Evolutionary conservation across 2,113 vertebrate species (phyloP).

Genomic region (Eclectus roratus): DNA sequence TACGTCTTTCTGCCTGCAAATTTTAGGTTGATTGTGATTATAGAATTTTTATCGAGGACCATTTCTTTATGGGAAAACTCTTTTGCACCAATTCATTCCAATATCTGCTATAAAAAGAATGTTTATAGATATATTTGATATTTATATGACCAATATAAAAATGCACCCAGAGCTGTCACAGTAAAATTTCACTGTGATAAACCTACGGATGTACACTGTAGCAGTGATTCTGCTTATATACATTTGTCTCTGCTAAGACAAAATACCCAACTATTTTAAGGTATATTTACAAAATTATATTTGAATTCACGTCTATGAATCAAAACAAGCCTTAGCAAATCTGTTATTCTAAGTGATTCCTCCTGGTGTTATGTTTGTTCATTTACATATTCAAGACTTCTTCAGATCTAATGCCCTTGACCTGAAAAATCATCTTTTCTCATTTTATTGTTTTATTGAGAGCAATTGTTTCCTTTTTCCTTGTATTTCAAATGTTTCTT

Average conservation of each 20-base stretch:
- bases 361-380: background rate
- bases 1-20: background rate
- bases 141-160: background rate
- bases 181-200: background rate
- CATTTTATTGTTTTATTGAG: background rate
- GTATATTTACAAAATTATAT: background rate
- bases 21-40: background rate
- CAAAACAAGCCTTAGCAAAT: background rate
- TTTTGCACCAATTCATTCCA: background rate
- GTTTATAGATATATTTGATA: background rate
- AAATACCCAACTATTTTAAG: background rate
- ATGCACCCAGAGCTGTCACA: background rate
- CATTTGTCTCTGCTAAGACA: background rate
- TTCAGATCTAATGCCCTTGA: background rate
- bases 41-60: background rate
- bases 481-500: background rate
- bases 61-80: background rate
- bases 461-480: background rate
- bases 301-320: background rate
- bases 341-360: background rate
- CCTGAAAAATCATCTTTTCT: background rate
- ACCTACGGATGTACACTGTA: rapidly evolving
- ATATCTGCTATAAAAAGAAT: background rate
- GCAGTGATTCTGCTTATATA: background rate
- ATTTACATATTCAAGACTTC: background rate